These are phyloP conservation scores for Carettochelys insculpta DNA, from an alignment of 2,113 vertebrate species.

Conservation along the genomic window DNA sequence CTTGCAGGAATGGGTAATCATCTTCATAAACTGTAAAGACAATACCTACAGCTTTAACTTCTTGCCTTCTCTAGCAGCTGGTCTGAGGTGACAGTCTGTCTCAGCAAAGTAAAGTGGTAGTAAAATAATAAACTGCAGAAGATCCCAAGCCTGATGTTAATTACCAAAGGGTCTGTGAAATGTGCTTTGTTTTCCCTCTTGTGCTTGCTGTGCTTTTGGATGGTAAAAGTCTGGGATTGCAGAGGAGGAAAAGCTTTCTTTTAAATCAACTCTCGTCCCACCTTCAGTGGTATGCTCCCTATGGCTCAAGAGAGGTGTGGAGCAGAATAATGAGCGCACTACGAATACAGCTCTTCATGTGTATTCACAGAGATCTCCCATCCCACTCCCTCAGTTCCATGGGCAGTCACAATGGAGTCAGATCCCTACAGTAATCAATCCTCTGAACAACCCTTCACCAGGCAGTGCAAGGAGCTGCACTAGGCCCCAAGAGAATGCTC, in stretches of 20 bases:
- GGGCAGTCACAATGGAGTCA: neutral
- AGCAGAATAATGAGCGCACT: neutral
- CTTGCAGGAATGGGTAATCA: neutral
- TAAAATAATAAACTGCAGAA: neutral
- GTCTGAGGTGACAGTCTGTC: neutral
- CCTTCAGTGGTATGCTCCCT: neutral
- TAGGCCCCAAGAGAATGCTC: constrained; percentile 5
- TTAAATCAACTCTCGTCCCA: neutral
- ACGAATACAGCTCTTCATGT: neutral
- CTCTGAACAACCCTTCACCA: neutral
- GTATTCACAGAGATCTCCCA: neutral
- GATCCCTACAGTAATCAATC: neutral
- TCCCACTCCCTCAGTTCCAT: neutral
- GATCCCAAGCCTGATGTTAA: neutral
- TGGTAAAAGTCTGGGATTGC: neutral
- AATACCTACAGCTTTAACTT: neutral
- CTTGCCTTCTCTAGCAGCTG: neutral
- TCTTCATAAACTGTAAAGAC: neutral
- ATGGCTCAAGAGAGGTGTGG: neutral
- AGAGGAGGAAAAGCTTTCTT: neutral
- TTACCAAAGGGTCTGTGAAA: neutral
- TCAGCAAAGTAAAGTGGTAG: neutral
- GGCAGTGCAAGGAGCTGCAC: neutral
- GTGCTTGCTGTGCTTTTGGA: neutral
- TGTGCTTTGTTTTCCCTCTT: neutral